Conservation (phyloP, 2,888 invertebrate genomes). For the Proisotoma minuta region DNA sequence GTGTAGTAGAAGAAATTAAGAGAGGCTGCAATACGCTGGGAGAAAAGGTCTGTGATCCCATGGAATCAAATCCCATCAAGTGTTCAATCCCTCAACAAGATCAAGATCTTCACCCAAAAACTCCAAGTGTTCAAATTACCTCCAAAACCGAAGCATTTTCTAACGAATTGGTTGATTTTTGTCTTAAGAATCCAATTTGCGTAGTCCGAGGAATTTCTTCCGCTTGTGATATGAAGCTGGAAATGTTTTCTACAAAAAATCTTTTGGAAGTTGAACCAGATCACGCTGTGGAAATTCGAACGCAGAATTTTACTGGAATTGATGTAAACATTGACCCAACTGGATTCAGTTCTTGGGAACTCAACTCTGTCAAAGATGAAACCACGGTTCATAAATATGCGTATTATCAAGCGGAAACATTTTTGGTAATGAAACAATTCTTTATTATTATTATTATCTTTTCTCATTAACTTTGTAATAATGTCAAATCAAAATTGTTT, state of each 20-base stretch:
- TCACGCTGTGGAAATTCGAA: slow-evolving; percentile 82
- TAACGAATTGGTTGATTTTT: slow-evolving; percentile 93
- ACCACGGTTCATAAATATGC: slow-evolving; percentile 97
- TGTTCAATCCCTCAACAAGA: no score
- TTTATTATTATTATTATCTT: slow-evolving; percentile 3
- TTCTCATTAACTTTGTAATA: slow-evolving; percentile 1
- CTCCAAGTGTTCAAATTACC: slow-evolving; percentile 86
- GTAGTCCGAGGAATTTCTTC: slow-evolving; percentile 91
- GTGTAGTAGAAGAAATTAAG: no score
- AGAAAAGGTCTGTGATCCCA: no score
- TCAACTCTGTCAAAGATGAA: slow-evolving; percentile 88
- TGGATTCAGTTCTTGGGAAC: slow-evolving; percentile 85
- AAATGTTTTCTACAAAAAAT: slow-evolving; percentile 96
- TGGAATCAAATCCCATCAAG: no score
- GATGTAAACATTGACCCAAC: slow-evolving; percentile 90
- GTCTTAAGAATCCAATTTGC: slow-evolving; percentile 93
- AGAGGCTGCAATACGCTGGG: no score
- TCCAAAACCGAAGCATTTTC: slow-evolving; percentile 96
- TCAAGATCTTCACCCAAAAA: slow-evolving; percentile 79
- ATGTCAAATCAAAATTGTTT: no score
- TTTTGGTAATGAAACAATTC: slow-evolving; percentile 64
- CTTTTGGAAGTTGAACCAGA: slow-evolving; percentile 95
- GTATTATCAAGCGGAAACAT: slow-evolving; percentile 96
- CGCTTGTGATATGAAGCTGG: slow-evolving; percentile 90
- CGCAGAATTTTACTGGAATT: slow-evolving; percentile 90